phyloP scores from a whole-genome alignment of 2,888 invertebrate species.

The Sphecodes monilicornis region DNA sequence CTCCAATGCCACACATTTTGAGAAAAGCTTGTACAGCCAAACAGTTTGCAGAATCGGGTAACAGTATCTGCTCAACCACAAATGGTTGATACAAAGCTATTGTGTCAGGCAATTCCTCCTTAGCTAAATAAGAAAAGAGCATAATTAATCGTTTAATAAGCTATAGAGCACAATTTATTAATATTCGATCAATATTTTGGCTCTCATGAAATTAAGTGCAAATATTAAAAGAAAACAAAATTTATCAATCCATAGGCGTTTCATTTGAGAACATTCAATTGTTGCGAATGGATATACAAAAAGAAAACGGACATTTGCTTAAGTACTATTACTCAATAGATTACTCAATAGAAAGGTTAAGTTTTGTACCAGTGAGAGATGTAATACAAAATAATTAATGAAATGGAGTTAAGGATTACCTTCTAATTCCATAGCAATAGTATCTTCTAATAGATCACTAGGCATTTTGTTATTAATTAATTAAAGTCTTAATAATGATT shows the following conservation, averaged over 20 bases:
- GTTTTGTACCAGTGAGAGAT: constrained; percentile 2
- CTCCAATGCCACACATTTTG: constrained; percentile 95
- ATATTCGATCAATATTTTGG: not conserved
- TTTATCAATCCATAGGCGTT: not conserved
- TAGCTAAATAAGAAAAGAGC: constrained; percentile 86
- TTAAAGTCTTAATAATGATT: not conserved
- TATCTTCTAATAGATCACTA: constrained; percentile 75
- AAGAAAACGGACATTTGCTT: not conserved
- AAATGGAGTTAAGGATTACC: constrained; percentile 60
- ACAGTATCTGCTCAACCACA: constrained; percentile 96
- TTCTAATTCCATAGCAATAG: constrained; percentile 72
- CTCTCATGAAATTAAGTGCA: not conserved
- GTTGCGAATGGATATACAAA: not conserved
- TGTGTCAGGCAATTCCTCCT: constrained; percentile 96
- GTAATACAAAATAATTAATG: not conserved
- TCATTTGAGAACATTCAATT: not conserved
- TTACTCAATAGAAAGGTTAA: constrained; percentile 34
- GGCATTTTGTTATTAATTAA: constrained; percentile 73
- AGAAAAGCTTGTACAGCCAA: constrained; percentile 96
- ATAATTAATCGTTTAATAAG: not conserved
- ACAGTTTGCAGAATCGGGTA: constrained; percentile 97
- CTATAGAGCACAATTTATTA: not conserved
- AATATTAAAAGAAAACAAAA: not conserved
- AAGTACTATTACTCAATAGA: not conserved
- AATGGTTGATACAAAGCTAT: constrained; percentile 95